Evolutionary conservation across 2,888 invertebrate species (phyloP).

Genomic region (Polymixis lichenea): DNA sequence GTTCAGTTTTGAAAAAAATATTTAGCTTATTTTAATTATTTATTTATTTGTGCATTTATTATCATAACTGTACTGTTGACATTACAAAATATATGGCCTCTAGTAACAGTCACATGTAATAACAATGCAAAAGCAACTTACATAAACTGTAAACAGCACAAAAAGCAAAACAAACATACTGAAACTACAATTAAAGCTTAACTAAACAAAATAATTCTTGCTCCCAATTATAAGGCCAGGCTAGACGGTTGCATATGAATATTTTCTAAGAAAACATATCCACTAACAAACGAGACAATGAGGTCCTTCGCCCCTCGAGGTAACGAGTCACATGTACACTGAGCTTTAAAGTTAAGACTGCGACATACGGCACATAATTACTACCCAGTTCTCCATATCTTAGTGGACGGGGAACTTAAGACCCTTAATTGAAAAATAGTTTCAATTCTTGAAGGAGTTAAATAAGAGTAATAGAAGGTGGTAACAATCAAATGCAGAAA

Average conservation of each 20-base stretch:
- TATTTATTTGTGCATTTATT: too few species aligned
- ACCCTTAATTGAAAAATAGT: not conserved
- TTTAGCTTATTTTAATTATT: too few species aligned
- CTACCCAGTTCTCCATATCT: not conserved
- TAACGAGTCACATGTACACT: conserved; percentile 49
- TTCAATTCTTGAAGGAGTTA: not conserved
- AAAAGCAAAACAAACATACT: conserved; percentile 10
- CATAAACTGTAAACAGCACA: not conserved
- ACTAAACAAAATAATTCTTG: conserved; percentile 13
- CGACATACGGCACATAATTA: conserved; percentile 19
- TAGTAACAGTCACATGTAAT: not conserved
- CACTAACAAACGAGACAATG: conserved; percentile 49
- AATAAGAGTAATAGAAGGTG: not conserved
- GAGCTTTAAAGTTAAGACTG: conserved; percentile 31
- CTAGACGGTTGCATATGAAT: conserved; percentile 38
- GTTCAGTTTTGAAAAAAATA: not conserved
- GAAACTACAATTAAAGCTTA: conserved; percentile 1
- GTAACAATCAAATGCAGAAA: not conserved
- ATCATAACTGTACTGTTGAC: too few species aligned
- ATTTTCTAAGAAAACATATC: conserved; percentile 42
- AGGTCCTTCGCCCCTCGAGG: conserved; percentile 39
- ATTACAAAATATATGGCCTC: too few species aligned
- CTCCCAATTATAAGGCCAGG: conserved; percentile 37
- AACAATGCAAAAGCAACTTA: not conserved
- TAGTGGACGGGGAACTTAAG: not conserved